These are phyloP conservation scores for Formicarius rufipectus DNA, from an alignment of 2,113 vertebrate species.

Conservation along the genomic window DNA sequence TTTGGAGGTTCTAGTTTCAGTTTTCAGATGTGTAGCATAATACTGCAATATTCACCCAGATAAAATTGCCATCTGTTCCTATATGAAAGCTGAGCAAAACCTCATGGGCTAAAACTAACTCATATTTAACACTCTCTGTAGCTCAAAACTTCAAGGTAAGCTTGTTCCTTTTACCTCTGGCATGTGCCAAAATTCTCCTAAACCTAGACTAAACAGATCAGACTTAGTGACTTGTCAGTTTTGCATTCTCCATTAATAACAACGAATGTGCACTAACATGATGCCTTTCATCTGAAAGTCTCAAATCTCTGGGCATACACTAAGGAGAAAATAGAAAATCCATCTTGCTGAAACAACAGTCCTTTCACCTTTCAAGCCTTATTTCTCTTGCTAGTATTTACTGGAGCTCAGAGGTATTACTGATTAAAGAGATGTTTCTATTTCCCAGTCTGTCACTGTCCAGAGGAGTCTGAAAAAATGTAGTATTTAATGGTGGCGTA, in stretches of 20 bases:
- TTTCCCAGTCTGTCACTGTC: not conserved
- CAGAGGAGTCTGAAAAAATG: not conserved
- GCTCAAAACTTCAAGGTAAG: not conserved
- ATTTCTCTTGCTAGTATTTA: not conserved
- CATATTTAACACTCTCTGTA: not conserved
- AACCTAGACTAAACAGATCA: not conserved
- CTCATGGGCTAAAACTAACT: not conserved
- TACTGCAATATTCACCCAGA: not conserved
- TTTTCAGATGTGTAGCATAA: not conserved
- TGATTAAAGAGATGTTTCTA: not conserved
- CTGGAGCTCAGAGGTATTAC: not conserved
- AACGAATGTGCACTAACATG: not conserved
- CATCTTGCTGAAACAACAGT: not conserved
- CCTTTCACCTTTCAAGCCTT: not conserved
- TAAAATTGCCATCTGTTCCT: not conserved
- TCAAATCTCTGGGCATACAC: not conserved
- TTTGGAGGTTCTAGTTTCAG: not conserved
- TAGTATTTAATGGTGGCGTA: not conserved
- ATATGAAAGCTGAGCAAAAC: not conserved
- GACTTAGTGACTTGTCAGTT: not conserved
- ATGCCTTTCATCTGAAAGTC: not conserved
- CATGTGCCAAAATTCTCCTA: not conserved
- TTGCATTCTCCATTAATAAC: not conserved
- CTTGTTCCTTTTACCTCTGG: not conserved
- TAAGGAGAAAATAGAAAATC: not conserved